phyloP scores from a whole-genome alignment of 2,797 vertebrate genomes.

The Spinus olivaceus region DNA sequence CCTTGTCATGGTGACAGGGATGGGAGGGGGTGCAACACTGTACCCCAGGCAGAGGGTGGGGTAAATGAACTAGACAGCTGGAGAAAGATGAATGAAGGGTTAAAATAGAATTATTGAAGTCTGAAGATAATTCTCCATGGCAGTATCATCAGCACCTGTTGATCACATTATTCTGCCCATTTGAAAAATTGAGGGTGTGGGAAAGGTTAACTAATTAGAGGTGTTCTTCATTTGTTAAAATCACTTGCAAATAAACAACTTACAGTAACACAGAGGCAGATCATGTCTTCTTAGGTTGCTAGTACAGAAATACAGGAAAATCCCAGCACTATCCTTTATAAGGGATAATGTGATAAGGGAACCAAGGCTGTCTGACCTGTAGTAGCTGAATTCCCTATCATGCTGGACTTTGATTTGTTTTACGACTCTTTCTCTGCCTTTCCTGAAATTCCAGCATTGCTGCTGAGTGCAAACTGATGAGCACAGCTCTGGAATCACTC shows the following conservation, averaged over 20 bases:
- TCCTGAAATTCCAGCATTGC: background rate
- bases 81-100: background rate
- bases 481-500: background rate
- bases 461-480: background rate
- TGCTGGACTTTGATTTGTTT: background rate
- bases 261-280: background rate
- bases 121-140: background rate
- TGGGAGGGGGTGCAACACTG: accelerated
- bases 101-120: background rate
- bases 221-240: background rate
- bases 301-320: background rate
- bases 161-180: accelerated
- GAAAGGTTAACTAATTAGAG: background rate
- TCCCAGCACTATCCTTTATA: background rate
- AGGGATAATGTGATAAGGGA: background rate
- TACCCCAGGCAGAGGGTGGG: background rate
- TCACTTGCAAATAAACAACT: background rate
- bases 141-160: background rate
- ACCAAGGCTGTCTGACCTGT: background rate
- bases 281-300: background rate
- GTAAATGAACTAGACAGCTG: accelerated
- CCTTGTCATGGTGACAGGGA: accelerated
- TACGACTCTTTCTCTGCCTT: background rate
- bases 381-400: background rate
- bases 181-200: background rate